A percentile compares a stretch with the other conserved stretches of the same genome.
These are phyloP conservation scores for Sus scrofa DNA, from an alignment of 2,113 vertebrate species.

Conservation along the genomic window T2T-Sscrofa CM000820.6:29738001-29738500, in stretches of 20 bases:
- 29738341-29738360: background rate
- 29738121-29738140: background rate
- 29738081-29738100: background rate
- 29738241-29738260: background rate
- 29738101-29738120: background rate
- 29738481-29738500: slow-evolving; percentile 20
- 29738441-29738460: background rate
- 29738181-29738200: background rate
- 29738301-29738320: background rate
- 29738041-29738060: background rate
- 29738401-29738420: background rate
- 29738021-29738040: background rate
- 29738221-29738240: background rate
- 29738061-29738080: background rate
- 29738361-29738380: background rate
- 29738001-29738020: background rate
- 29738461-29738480: background rate
- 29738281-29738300: background rate
- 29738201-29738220: background rate
- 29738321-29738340: background rate
- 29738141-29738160: background rate
- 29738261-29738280: background rate
- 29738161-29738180: background rate
- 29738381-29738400: background rate
- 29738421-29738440: background rate